phyloP scores from a whole-genome alignment of 1,140 invertebrate species.

The Probaryconus sp. region DNA sequence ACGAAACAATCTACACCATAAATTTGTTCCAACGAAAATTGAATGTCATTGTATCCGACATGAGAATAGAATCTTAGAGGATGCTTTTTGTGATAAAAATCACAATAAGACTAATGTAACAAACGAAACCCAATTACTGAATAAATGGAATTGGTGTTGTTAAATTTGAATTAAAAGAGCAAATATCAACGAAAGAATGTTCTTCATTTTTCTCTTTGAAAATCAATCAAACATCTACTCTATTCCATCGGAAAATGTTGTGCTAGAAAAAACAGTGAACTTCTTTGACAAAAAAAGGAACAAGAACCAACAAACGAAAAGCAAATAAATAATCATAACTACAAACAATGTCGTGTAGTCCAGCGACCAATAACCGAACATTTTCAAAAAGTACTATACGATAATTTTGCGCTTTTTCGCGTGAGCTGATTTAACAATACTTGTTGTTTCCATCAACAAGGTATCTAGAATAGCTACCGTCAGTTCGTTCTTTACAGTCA shows the following conservation, averaged over 20 bases:
- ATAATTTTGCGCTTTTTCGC: slow-evolving; percentile 70
- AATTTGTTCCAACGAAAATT: no score
- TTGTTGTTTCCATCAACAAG: slow-evolving; percentile 81
- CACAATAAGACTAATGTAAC: no score
- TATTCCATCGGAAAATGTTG: no score
- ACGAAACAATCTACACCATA: no score
- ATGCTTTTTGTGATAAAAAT: no score
- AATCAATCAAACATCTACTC: slow-evolving; percentile 34
- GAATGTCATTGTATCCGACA: no score
- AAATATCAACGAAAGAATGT: no score
- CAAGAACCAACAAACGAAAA: slow-evolving; percentile 30
- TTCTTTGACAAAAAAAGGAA: slow-evolving; percentile 9
- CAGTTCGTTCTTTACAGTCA: slow-evolving; percentile 83
- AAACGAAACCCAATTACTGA: no score
- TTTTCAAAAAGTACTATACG: slow-evolving; percentile 64
- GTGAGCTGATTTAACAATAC: slow-evolving; percentile 71
- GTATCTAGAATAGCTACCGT: slow-evolving; percentile 82
- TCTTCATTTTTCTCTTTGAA: no score
- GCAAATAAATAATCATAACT: slow-evolving; percentile 1
- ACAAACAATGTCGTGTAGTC: not conserved
- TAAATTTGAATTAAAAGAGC: no score
- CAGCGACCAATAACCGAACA: not conserved
- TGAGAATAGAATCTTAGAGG: no score
- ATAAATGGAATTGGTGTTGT: no score
- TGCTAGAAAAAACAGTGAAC: slow-evolving; percentile 35